Evolutionary conservation across 2,888 invertebrate genomes (phyloP), one percentile per base, ranked within the genome.

Genomic region (Acholoe squamosa): DNA sequence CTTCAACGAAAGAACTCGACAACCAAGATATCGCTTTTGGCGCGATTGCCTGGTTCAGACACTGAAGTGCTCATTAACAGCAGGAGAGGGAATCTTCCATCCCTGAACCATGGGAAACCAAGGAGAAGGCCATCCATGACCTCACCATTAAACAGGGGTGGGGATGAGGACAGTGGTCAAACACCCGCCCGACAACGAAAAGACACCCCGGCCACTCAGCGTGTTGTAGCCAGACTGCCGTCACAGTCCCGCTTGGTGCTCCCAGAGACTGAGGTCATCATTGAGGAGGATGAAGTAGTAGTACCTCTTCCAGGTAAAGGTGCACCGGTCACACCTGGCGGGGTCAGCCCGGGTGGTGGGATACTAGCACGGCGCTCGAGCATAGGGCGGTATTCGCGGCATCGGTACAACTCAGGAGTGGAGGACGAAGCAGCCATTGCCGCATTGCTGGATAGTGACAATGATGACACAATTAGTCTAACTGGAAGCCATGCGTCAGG

Each of bases 401-500:
- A 84, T 25, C 33, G 84, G 25, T 43, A 33, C n/a, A 28, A 22
- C 22, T 22, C n/a, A 34, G 10, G n/a, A 0, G 43, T 43, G 19
- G 34, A 34, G 43, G 80, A 80, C 16, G 84, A 84, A 5, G 84
- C 3, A 0, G 67, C 7, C 25, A 43, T 43, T 3, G 3, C 43
- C 43, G 43, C 43, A 3, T n/a, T 61, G 22, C 22, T 19, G 22
- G 43, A 84, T 5, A 84, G 84, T 34, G 84, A 84, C 25, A 16
- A 16, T 43, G 84, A 84, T 16, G 84, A 84, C 43, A 84, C 84
- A 43, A 33, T 51, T 43, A 84, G 84, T 33, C 43, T n/a, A 34
- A 51, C 84, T 43, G 84, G 84, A 84, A 84, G 84, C 43, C 22
- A 51, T 22, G 28, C 84, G 22, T 84, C 84, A 16, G 84, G 84